Conservation (phyloP, 64 coral and sea anemone genomes). For the Platygyra sinensis region DNA sequence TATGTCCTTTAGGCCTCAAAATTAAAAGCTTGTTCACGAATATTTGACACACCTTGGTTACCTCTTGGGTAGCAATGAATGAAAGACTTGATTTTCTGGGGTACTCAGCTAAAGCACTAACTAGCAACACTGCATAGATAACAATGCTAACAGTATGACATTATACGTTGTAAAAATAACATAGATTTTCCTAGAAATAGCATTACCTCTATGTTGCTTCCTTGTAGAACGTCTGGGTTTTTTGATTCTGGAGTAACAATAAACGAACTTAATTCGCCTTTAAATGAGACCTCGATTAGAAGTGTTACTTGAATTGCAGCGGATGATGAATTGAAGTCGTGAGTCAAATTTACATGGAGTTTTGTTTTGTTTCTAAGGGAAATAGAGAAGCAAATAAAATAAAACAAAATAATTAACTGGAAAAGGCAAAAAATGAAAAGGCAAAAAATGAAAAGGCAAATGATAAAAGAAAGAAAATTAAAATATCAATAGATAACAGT, state of each 20-base stretch:
- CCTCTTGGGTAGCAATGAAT: no score
- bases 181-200: neutral
- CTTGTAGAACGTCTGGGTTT: neutral
- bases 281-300: neutral
- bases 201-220: neutral
- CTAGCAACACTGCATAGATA: no score
- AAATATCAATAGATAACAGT: no score
- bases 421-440: no score
- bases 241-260: neutral
- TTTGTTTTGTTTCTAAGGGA: slow-evolving; percentile 18
- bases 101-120: no score
- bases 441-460: no score
- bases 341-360: neutral
- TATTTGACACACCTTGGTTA: no score
- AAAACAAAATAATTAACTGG: neutral
- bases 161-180: no score
- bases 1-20: no score
- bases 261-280: neutral
- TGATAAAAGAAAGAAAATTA: no score
- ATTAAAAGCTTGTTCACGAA: no score
- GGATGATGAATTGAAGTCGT: neutral
- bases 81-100: no score
- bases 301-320: neutral
- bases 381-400: neutral
- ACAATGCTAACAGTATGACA: neutral